These are phyloP conservation scores for Chelon labrosus DNA, from an alignment of 2,797 vertebrate genomes.

Conservation along the genomic window DNA sequence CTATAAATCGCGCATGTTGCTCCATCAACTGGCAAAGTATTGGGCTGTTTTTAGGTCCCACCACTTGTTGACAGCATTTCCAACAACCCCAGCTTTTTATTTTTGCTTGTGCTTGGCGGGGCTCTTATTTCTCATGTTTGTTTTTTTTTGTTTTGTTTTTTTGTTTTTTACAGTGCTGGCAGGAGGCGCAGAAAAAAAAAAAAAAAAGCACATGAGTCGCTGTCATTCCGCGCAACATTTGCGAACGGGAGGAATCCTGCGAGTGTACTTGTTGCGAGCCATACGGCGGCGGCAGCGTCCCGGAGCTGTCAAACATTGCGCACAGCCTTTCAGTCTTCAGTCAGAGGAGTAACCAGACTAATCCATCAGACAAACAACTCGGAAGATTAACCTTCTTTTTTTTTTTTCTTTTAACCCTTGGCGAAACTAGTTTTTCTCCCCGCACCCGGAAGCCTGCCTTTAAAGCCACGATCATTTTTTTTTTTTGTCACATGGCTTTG, in stretches of 20 bases:
- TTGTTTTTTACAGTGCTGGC: conserved; percentile 17
- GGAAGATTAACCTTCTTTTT: conserved; percentile 59
- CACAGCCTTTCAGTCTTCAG: conserved; percentile 60
- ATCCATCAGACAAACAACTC: conserved; percentile 73
- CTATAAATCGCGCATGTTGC: too few species aligned
- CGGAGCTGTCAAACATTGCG: conserved; percentile 80
- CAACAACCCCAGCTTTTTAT: not conserved
- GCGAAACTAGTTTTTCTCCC: conserved; percentile 44
- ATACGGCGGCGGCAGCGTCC: conserved; percentile 71
- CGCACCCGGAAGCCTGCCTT: conserved; percentile 86
- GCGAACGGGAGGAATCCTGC: conserved; percentile 60
- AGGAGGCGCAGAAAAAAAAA: conserved; percentile 29
- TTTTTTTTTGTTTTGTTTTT: not conserved
- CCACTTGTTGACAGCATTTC: conserved; percentile 74
- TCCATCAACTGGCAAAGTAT: not conserved
- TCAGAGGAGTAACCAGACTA: conserved; percentile 67
- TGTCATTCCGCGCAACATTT: conserved; percentile 69
- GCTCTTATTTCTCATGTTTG: conserved; percentile 5
- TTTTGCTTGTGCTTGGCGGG: not conserved
- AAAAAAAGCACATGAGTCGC: conserved; percentile 45
- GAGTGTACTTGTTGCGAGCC: conserved; percentile 79
- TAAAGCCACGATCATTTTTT: conserved; percentile 60
- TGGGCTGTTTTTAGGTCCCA: conserved; percentile 32
- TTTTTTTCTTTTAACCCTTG: conserved; percentile 21
- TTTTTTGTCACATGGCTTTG: conserved; percentile 91